Evolutionary conservation across 2,888 invertebrate genomes (phyloP).

Genomic region (Cremastinae sp.): DNA sequence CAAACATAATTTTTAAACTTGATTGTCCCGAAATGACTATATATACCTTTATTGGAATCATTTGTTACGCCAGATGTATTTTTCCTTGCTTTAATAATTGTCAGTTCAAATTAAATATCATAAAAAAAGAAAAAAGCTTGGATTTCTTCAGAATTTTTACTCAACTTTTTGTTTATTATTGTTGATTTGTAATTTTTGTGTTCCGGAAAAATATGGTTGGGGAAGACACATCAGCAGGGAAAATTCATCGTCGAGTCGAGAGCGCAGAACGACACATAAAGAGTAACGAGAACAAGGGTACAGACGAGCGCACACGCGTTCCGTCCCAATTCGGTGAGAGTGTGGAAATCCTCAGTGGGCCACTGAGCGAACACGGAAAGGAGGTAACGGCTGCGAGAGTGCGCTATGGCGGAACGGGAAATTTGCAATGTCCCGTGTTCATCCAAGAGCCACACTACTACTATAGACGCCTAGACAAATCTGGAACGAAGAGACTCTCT

Average conservation of each 20-base stretch:
- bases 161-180: neutral
- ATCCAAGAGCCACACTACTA: constrained; percentile 33
- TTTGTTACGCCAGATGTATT: too few species aligned
- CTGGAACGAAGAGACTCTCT: constrained; percentile 26
- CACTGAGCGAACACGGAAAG: constrained; percentile 65
- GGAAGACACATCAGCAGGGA: neutral
- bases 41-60: too few species aligned
- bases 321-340: constrained; percentile 56
- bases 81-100: too few species aligned
- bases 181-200: neutral
- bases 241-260: too few species aligned
- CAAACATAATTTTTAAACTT: too few species aligned
- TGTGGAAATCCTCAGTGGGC: constrained; percentile 69
- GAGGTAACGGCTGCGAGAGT: constrained; percentile 43
- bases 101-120: too few species aligned
- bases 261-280: too few species aligned
- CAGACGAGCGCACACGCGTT: constrained; percentile 19
- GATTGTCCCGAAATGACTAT: too few species aligned
- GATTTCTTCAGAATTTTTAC: too few species aligned
- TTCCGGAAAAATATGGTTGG: neutral
- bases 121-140: too few species aligned
- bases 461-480: neutral
- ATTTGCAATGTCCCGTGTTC: constrained; percentile 68
- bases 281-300: too few species aligned
- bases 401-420: constrained; percentile 66